Evolutionary conservation across 1,140 invertebrate genomes (phyloP).

Genomic region (Zaprionus inermis): DNA sequence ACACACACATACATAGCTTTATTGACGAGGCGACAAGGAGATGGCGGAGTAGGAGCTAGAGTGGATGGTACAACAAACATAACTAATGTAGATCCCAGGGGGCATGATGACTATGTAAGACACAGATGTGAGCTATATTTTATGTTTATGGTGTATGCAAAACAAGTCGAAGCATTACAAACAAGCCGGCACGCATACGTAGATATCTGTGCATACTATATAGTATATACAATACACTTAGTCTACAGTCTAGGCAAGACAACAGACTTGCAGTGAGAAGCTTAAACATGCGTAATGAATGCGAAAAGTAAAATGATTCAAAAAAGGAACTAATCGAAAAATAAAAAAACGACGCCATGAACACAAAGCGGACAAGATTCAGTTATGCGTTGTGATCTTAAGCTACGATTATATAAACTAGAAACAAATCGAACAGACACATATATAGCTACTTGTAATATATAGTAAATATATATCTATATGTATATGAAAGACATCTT

Average conservation of each 20-base stretch:
- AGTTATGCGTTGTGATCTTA: slow-evolving; percentile 11
- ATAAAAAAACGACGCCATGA: slow-evolving; percentile 27
- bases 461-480: slow-evolving; percentile 12
- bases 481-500: slow-evolving; percentile 38
- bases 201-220: slow-evolving; percentile 23
- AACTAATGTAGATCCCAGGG: slow-evolving; percentile 12
- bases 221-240: slow-evolving; percentile 55
- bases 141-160: slow-evolving; percentile 1
- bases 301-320: slow-evolving; percentile 10
- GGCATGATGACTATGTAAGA: slow-evolving; percentile 40
- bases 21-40: slow-evolving; percentile 27
- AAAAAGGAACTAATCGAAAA: slow-evolving; percentile 33
- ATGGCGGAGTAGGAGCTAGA: background rate
- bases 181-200: slow-evolving; percentile 30
- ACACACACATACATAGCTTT: slow-evolving; percentile 47
- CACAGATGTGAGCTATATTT: slow-evolving; percentile 51
- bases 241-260: background rate
- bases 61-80: background rate
- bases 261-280: background rate
- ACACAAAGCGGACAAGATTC: slow-evolving; percentile 38
- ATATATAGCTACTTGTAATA: slow-evolving; percentile 13
- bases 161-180: slow-evolving; percentile 7
- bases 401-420: background rate
- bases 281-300: slow-evolving; percentile 21
- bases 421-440: slow-evolving; percentile 34